These are phyloP conservation scores for Caenorhabditis uteleia DNA, from an alignment of 2,888 invertebrate genomes.

Conservation along the genomic window DNA sequence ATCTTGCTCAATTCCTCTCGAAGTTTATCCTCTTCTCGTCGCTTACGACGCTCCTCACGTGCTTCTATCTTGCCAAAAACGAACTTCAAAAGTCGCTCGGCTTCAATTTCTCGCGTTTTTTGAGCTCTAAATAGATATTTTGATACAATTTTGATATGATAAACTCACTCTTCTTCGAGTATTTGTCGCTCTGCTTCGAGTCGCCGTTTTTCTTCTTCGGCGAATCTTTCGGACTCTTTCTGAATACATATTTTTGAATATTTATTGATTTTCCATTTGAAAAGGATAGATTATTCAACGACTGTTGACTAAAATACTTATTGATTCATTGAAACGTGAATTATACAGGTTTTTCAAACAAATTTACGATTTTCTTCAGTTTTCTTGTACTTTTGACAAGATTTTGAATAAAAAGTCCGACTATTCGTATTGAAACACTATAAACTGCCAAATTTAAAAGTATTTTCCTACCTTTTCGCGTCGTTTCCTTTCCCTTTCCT, in stretches of 20 bases:
- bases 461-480: constrained; percentile 33
- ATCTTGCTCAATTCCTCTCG: constrained; percentile 36
- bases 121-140: no score
- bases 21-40: constrained; percentile 39
- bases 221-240: constrained; percentile 41
- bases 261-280: no score
- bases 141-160: no score
- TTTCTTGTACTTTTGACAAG: no score
- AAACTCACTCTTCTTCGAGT: constrained; percentile 9
- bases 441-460: no score
- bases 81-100: constrained; percentile 45
- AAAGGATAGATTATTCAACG: no score
- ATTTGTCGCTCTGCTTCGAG: constrained; percentile 21
- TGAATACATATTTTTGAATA: no score
- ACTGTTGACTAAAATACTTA: no score
- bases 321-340: no score
- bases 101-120: constrained; percentile 28
- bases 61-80: constrained; percentile 48
- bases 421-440: no score
- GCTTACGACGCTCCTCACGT: constrained; percentile 25
- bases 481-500: constrained; percentile 46
- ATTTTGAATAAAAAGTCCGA: no score
- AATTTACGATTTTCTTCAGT: no score
- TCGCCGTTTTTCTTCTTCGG: constrained; percentile 38
- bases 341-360: background rate